Evolutionary conservation across 2,113 vertebrate species (phyloP).

Genomic region (Hylia prasina): DNA sequence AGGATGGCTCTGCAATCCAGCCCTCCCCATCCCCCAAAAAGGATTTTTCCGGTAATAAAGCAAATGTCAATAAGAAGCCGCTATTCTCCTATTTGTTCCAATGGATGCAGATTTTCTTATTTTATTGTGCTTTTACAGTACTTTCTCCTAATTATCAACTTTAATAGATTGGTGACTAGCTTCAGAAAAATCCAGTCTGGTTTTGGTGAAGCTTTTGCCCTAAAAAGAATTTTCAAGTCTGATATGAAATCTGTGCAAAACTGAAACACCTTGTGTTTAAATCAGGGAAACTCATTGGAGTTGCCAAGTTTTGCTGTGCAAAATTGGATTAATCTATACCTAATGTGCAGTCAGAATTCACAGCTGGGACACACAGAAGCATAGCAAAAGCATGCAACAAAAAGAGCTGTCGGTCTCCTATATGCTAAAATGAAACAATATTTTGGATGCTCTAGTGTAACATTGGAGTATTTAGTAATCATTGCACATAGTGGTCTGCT

Average conservation of each 20-base stretch:
- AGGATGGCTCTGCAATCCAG: not conserved
- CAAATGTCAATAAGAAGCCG: not conserved
- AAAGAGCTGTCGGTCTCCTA: not conserved
- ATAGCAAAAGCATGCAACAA: not conserved
- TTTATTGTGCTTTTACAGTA: not conserved
- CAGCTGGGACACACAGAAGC: not conserved
- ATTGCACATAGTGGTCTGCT: not conserved
- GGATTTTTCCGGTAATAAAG: slow-evolving; percentile 14
- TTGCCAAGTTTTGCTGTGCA: not conserved
- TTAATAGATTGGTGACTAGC: not conserved
- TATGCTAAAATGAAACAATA: not conserved
- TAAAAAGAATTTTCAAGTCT: not conserved
- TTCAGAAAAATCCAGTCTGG: not conserved
- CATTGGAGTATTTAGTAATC: not conserved
- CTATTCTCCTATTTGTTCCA: not conserved
- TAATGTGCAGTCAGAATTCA: not conserved
- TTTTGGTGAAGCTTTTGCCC: not conserved
- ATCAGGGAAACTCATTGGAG: not conserved
- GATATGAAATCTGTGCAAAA: not conserved
- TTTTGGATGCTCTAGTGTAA: not conserved
- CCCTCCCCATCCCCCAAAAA: rapidly evolving
- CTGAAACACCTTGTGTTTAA: not conserved
- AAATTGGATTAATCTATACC: slow-evolving; percentile 3
- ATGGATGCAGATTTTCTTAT: not conserved
- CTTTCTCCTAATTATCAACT: not conserved